Evolutionary conservation across 2,113 vertebrate genomes (phyloP).

Genomic region (Willisornis vidua): DNA sequence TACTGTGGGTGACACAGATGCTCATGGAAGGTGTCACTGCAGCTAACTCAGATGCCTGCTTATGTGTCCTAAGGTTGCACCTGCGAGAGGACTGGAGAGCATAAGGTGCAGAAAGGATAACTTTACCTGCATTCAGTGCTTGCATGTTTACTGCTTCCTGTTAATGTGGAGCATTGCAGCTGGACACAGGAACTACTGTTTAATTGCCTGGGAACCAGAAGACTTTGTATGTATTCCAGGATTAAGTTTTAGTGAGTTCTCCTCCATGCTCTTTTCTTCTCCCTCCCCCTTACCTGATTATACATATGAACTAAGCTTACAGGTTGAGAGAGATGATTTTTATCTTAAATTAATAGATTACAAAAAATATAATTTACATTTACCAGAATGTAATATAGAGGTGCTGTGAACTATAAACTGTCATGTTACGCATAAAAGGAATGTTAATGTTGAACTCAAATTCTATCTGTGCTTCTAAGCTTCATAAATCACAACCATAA

Average conservation of each 20-base stretch:
- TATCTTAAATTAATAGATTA: background rate
- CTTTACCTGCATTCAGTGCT: background rate
- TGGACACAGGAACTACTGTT: background rate
- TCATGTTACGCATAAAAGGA: background rate
- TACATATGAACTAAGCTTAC: background rate
- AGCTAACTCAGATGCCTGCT: background rate
- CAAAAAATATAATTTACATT: background rate
- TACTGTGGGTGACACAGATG: background rate
- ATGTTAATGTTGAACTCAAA: slow-evolving; percentile 3
- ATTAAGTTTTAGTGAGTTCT: background rate
- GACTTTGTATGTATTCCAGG: background rate
- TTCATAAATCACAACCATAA: slow-evolving; percentile 37
- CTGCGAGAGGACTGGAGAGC: background rate
- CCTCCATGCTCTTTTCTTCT: background rate
- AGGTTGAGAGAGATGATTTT: background rate
- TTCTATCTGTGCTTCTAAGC: slow-evolving; percentile 29
- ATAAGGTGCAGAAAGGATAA: background rate
- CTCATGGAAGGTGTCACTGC: rapidly evolving
- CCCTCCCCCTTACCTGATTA: background rate
- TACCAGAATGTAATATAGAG: background rate
- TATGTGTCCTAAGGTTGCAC: background rate
- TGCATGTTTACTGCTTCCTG: background rate
- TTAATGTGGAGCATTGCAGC: background rate
- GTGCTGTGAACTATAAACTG: slow-evolving; percentile 22
- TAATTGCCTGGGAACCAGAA: background rate